Percentiles rank a stretch among this genome's conserved stretches.
These are phyloP conservation scores for Scophthalmus maximus DNA, from an alignment of 2,113 vertebrate species.

Conservation along the genomic window DNA sequence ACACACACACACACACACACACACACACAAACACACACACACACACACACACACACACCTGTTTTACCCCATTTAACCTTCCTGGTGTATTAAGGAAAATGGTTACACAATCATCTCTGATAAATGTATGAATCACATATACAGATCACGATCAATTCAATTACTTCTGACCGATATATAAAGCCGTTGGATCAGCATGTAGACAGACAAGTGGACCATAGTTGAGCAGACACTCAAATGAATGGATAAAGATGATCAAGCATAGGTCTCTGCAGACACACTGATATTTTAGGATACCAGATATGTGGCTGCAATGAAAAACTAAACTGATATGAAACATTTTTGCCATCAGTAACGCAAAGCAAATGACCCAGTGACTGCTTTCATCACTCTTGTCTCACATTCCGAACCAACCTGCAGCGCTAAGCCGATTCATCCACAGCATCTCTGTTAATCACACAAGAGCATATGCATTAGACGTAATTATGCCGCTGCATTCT, in stretches of 20 bases:
- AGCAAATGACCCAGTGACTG: conserved; percentile 21
- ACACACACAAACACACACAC: too few relatives aligned
- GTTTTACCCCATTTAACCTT: too few relatives aligned
- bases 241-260: neutral
- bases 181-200: conserved; percentile 19
- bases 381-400: conserved; percentile 32
- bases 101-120: too few relatives aligned
- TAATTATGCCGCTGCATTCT: conserved; percentile 47
- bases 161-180: conserved; percentile 31
- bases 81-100: too few relatives aligned
- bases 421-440: conserved; percentile 29
- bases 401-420: conserved; percentile 17
- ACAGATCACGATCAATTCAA: neutral
- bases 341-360: conserved; percentile 13
- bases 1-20: too few relatives aligned
- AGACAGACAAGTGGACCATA: conserved; percentile 10
- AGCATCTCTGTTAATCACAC: conserved; percentile 36
- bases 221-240: neutral
- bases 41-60: too few relatives aligned
- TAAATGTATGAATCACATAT: neutral
- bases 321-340: conserved; percentile 19
- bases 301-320: neutral
- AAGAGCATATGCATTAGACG: conserved; percentile 29
- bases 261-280: neutral
- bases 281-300: neutral